A percentile compares a stretch with the other conserved stretches of the same genome.
Conservation (phyloP, 2,797 vertebrate genomes). For the Pangasius sanitwongsei region DNA sequence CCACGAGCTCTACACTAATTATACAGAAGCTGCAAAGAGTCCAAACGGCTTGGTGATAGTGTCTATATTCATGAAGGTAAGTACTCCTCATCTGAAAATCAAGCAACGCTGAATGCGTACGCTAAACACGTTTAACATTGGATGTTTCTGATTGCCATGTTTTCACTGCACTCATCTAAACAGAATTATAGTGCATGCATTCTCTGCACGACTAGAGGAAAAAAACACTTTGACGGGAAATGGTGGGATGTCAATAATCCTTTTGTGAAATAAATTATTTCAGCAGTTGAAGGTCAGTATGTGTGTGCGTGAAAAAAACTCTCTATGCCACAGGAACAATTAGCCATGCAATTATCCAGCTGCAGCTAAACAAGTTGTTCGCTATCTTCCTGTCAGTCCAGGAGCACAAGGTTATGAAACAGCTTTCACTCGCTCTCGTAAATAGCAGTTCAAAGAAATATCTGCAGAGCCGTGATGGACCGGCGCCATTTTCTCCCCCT, state of each 20-base stretch:
- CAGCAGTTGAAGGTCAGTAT: constrained; percentile 33
- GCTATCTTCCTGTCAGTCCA: constrained; percentile 53
- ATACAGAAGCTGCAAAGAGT: constrained; percentile 97
- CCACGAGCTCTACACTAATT: constrained; percentile 96
- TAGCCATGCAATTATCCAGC: constrained; percentile 65
- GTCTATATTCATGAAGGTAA: constrained; percentile 99
- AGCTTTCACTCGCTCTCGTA: constrained; percentile 50
- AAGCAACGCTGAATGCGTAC: not conserved
- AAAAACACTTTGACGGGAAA: constrained; percentile 5
- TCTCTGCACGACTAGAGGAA: not conserved
- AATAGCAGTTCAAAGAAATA: constrained; percentile 38
- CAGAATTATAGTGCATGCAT: not conserved
- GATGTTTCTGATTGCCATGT: not conserved
- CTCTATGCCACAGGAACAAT: constrained; percentile 62
- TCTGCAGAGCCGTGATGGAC: constrained; percentile 31
- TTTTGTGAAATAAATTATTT: constrained; percentile 43
- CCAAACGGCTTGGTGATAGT: constrained; percentile 97
- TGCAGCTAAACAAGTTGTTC: constrained; percentile 50
- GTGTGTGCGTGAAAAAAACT: constrained; percentile 36
- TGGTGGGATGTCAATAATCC: constrained; percentile 25
- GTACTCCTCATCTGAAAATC: constrained; percentile 25
- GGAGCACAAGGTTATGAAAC: constrained; percentile 44
- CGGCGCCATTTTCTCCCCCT: constrained; percentile 12
- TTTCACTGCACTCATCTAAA: not conserved
- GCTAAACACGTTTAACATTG: not conserved